Evolutionary conservation across 2,888 invertebrate genomes (phyloP).

Genomic region (Cheilosia soror): DNA sequence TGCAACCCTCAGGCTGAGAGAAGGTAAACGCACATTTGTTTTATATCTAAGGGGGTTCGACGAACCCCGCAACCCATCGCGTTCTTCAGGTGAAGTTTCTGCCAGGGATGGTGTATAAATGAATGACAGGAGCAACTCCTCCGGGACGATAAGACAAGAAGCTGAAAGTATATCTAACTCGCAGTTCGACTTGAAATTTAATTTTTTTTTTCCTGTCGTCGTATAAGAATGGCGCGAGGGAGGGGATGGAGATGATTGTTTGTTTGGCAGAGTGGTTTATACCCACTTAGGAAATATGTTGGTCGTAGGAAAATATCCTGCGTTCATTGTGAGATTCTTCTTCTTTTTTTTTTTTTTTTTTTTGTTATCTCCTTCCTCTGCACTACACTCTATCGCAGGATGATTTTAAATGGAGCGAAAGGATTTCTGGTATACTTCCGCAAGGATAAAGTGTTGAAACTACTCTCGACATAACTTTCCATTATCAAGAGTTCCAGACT

Average conservation of each 20-base stretch:
- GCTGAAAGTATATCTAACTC: constrained; percentile 6
- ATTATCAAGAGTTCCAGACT: constrained; percentile 74
- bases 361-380: neutral
- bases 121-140: constrained; percentile 28
- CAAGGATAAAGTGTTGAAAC: constrained; percentile 73
- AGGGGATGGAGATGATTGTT: constrained; percentile 45
- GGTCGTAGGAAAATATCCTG: constrained; percentile 52
- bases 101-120: constrained; percentile 22
- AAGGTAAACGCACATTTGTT: constrained; percentile 26
- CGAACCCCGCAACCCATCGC: constrained; percentile 6
- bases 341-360: neutral
- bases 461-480: constrained; percentile 75
- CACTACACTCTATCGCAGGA: constrained; percentile 14
- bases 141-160: constrained; percentile 5
- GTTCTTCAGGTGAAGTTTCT: constrained; percentile 34
- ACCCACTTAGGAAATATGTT: constrained; percentile 60
- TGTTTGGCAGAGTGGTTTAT: constrained; percentile 67
- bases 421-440: constrained; percentile 61
- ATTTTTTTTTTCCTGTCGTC: neutral
- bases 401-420: constrained; percentile 71
- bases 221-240: neutral
- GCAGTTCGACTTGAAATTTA: constrained; percentile 29
- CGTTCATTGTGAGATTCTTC: neutral
- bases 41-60: constrained; percentile 10
- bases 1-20: constrained; percentile 32